Percentiles rank a stretch among this genome's conserved stretches.
phyloP scores from a whole-genome alignment of 53 echinoderm and acorn worm genomes.

The Henricia sp. region DNA sequence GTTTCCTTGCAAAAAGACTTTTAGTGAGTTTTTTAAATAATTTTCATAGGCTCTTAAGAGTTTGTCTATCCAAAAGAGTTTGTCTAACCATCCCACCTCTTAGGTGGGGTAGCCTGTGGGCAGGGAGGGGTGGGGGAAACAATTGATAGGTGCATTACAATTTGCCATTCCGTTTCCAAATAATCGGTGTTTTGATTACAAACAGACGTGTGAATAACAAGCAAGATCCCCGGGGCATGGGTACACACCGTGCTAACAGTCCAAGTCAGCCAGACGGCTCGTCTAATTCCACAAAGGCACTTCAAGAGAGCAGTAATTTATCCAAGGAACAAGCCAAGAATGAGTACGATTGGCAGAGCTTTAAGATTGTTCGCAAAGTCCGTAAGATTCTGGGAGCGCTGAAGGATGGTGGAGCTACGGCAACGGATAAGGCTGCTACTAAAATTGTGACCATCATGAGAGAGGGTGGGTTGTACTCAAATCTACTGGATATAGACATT shows the following conservation, averaged over 20 bases:
- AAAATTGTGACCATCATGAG: constrained; percentile 20
- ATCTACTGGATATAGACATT: too few relatives aligned
- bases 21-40: too few relatives aligned
- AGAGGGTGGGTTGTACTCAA: constrained; percentile 35
- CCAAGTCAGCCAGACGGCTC: background rate
- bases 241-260: background rate
- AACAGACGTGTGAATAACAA: constrained; percentile 7
- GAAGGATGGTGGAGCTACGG: constrained; percentile 17
- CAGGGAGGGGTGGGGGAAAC: too few relatives aligned
- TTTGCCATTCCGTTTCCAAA: too few relatives aligned
- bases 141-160: too few relatives aligned
- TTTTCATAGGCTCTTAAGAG: too few relatives aligned
- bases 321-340: constrained; percentile 67
- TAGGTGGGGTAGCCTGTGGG: too few relatives aligned
- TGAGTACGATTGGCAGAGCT: constrained; percentile 86
- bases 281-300: background rate
- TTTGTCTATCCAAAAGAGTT: too few relatives aligned
- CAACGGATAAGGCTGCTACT: constrained; percentile 10
- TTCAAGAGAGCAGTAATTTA: constrained; percentile 16
- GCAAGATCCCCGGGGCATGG: constrained; percentile 1
- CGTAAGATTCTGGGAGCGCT: constrained; percentile 61
- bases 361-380: constrained; percentile 76
- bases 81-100: too few relatives aligned
- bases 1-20: too few relatives aligned
- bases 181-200: background rate